Base-by-base conservation (phyloP, 2,113 vertebrate species). In the Macroglossus sobrinus region DNA sequence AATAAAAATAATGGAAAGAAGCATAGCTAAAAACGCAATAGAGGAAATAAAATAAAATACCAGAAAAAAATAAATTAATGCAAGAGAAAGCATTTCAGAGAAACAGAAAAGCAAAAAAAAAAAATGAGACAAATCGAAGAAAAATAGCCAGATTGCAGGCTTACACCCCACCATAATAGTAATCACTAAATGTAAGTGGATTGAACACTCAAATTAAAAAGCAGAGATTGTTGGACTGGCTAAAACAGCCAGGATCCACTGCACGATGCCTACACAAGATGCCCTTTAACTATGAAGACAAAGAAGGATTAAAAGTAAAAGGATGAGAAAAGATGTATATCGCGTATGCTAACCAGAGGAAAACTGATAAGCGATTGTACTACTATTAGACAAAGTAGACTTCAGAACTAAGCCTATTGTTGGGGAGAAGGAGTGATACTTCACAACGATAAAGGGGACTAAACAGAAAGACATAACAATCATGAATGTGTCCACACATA, bases 71-170 rank as follows among this genome's bases (percentile, higher is more conserved):
- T 40, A 16, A 64, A 40, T 69, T 14, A 78, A 68, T 22, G 57
- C 78, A 79, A 91, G 84, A 59, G 55, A 84, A 81, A 89, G 10
- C 63, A 88, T 57, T 33, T 43, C 14, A 71, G 45, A 91, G 47
- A 72, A 80, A 47, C 30, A 93, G 53, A 95, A 89, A 78, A 80
- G 19, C 35, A 33, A 86, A 86, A 78, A 33, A 86, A 86, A 78
- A 63, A 11, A 13, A 7, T 35, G 53, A 84, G 76, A 74, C 7
- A 84, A 88, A 30, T 19, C 72, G 59, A 33, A 81, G 35, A 88
- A 22, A 74, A 30, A 43, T 30, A 30, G 38, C 55, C 78, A 78
- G 45, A 50, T 5, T 21, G 1, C 30, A 59, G 47, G 45, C 61
- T 35, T 33, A 50, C 40, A 75, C 10, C 8, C 50, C 64, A 84